These are phyloP conservation scores for Ctenosaura bakeri DNA, from an alignment of 2,797 vertebrate species.

Conservation along the genomic window DNA sequence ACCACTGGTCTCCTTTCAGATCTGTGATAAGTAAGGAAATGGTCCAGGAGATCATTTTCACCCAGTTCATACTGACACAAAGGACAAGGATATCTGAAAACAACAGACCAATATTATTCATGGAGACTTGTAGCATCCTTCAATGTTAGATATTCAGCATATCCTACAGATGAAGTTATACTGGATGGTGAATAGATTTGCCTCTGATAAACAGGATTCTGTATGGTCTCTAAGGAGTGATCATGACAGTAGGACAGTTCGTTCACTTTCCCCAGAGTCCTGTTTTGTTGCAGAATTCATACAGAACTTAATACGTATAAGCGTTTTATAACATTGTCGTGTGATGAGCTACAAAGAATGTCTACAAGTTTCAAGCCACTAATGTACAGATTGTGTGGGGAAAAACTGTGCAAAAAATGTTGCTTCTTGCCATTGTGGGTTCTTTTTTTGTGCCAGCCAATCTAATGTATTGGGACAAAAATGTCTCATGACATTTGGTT, in stretches of 20 bases:
- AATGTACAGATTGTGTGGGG: too few relatives aligned
- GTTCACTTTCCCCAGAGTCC: too few relatives aligned
- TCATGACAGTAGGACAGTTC: neutral
- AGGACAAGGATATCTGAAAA: conserved; percentile 71
- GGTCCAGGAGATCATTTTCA: conserved; percentile 71
- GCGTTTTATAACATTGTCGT: too few relatives aligned
- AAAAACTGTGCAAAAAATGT: too few relatives aligned
- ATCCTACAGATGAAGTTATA: neutral
- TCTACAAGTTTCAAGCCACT: too few relatives aligned
- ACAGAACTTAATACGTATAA: too few relatives aligned
- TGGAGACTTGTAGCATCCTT: neutral
- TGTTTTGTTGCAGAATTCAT: too few relatives aligned
- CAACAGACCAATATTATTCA: neutral
- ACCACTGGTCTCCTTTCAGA: conserved; percentile 70
- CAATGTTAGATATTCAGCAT: neutral
- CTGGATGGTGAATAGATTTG: neutral
- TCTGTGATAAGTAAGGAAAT: conserved; percentile 70
- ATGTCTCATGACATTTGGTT: too few relatives aligned
- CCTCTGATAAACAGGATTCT: neutral
- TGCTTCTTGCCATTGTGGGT: too few relatives aligned
- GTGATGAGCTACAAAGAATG: too few relatives aligned
- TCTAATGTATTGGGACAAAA: too few relatives aligned
- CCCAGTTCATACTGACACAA: conserved; percentile 72
- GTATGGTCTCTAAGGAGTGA: neutral
- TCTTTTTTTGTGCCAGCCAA: too few relatives aligned